Conservation (phyloP, 1,140 invertebrate species). For the Heliothis subflexa region DNA sequence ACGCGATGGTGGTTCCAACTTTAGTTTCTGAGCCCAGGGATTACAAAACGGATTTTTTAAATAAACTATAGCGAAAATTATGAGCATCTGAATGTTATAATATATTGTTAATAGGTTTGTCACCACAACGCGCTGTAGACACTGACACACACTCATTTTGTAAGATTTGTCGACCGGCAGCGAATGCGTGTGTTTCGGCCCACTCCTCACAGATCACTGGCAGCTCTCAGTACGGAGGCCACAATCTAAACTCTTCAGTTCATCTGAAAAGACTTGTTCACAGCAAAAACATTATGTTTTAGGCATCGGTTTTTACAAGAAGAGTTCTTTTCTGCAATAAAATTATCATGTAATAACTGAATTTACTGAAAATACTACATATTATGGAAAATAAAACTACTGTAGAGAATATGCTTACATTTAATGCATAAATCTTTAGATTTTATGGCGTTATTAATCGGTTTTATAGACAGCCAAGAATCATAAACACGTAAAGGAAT, state of each 20-base stretch:
- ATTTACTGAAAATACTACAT: no score
- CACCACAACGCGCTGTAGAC: conserved; percentile 57
- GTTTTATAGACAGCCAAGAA: no score
- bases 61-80: conserved; percentile 54
- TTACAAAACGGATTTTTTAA: conserved; percentile 71
- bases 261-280: conserved; percentile 14
- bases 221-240: background rate
- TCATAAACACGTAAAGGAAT: no score
- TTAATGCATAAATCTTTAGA: no score
- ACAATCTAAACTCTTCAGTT: background rate
- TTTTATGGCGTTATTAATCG: no score
- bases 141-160: conserved; percentile 59
- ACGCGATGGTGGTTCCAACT: conserved; percentile 64
- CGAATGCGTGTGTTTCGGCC: conserved; percentile 1
- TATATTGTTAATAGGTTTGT: conserved; percentile 62
- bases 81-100: conserved; percentile 50
- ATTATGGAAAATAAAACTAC: no score
- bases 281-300: background rate
- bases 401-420: no score
- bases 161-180: background rate
- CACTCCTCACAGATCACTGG: conserved; percentile 32
- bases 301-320: no score
- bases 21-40: conserved; percentile 64
- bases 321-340: no score
- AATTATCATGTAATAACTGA: no score